phyloP scores from a whole-genome alignment of 2,113 vertebrate genomes.

The Rhynchomys soricoides region DNA sequence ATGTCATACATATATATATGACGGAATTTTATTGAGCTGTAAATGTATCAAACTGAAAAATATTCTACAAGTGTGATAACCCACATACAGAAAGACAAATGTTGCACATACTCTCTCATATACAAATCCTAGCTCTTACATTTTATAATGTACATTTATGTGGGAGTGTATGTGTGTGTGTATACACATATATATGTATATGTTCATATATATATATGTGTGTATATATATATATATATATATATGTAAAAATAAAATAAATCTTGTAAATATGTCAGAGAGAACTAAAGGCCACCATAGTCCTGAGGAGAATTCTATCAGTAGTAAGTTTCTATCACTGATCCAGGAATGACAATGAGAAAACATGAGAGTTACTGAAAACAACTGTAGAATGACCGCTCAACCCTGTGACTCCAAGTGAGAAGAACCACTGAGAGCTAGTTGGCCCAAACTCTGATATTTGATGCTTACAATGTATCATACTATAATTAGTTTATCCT shows the following conservation, averaged over 20 bases:
- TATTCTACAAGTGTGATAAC: background rate
- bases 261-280: background rate
- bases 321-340: background rate
- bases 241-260: background rate
- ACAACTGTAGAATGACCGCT: background rate
- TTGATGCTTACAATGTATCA: conserved; percentile 30
- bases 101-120: background rate
- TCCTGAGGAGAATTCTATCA: conserved; percentile 37
- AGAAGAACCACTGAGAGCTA: conserved; percentile 30
- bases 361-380: conserved; percentile 10
- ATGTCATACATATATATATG: background rate
- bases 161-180: background rate
- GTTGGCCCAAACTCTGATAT: conserved; percentile 35
- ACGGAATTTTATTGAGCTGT: background rate
- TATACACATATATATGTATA: too few species aligned
- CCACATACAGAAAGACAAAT: background rate
- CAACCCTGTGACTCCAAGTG: conserved; percentile 48
- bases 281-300: conserved; percentile 37
- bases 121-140: background rate
- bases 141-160: background rate
- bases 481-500: conserved; percentile 39
- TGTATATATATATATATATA: background rate
- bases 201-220: too few species aligned
- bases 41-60: background rate
- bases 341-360: background rate